Conservation (phyloP, 2,113 vertebrate species). For the Sinosuthora webbiana region DNA sequence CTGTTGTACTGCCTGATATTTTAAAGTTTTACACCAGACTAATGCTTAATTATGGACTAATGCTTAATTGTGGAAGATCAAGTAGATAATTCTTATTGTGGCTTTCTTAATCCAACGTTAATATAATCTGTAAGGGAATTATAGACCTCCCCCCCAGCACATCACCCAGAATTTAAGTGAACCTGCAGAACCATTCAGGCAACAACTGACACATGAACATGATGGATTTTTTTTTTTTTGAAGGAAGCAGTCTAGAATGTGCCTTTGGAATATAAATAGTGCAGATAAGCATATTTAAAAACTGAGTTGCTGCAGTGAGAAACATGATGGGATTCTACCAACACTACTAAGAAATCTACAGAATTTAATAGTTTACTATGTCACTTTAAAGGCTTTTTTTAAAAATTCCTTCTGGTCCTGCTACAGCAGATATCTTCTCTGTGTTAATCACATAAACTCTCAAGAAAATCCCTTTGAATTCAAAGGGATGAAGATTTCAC, state of each 20-base stretch:
- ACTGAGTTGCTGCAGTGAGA: background rate
- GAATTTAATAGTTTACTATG: background rate
- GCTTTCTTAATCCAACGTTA: background rate
- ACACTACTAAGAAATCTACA: background rate
- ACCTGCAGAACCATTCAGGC: background rate
- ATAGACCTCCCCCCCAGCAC: background rate
- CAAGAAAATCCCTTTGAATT: constrained; percentile 38
- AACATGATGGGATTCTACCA: background rate
- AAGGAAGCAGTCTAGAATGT: background rate
- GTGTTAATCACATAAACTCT: constrained; percentile 40
- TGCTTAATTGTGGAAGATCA: constrained; percentile 12
- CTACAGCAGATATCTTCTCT: background rate
- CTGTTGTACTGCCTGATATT: background rate
- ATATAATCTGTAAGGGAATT: background rate
- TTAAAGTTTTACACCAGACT: background rate
- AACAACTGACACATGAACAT: background rate
- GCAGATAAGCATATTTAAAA: background rate
- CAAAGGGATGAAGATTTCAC: constrained; percentile 36
- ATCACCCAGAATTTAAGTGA: background rate
- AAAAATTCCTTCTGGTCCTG: background rate
- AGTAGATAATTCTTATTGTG: background rate
- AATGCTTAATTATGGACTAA: constrained; percentile 2
- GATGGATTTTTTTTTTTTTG: background rate
- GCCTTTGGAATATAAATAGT: background rate
- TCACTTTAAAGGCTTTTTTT: background rate